Conservation (phyloP, 2,797 vertebrate genomes). For the Trematomus bernacchii region DNA sequence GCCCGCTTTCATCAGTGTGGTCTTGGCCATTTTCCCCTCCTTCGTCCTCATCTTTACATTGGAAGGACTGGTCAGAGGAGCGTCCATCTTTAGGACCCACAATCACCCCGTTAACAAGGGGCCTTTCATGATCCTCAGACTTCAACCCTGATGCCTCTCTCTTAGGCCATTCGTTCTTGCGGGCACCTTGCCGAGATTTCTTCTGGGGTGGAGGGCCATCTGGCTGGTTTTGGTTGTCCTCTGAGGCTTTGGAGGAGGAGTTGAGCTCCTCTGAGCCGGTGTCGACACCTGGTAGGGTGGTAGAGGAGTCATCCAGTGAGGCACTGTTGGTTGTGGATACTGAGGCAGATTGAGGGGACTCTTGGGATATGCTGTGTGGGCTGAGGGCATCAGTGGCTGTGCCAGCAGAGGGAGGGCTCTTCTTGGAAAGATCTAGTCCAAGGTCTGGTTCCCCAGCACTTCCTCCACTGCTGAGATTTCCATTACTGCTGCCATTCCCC, state of each 20-base stretch:
- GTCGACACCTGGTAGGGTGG: conserved; percentile 83
- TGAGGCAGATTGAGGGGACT: conserved; percentile 91
- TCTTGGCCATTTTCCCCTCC: conserved; percentile 92
- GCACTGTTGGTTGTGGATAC: conserved; percentile 95
- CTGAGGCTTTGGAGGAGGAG: conserved; percentile 75
- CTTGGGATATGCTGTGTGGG: conserved; percentile 91
- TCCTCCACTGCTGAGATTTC: conserved; percentile 87
- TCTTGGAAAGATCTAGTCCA: conserved; percentile 96
- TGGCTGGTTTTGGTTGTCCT: conserved; percentile 74
- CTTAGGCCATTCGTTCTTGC: conserved; percentile 94
- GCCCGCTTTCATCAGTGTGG: conserved; percentile 92
- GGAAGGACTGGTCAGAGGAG: conserved; percentile 85
- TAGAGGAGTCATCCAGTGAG: conserved; percentile 89
- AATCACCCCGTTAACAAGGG: conserved; percentile 90
- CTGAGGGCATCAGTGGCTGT: conserved; percentile 89
- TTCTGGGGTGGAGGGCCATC: conserved; percentile 87
- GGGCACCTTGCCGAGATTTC: conserved; percentile 88
- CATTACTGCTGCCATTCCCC: conserved; percentile 81
- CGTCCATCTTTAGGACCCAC: conserved; percentile 87
- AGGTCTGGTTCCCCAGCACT: conserved; percentile 87
- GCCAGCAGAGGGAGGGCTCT: conserved; percentile 89
- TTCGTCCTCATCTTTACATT: conserved; percentile 90
- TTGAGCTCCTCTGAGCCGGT: conserved; percentile 88
- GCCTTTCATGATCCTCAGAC: conserved; percentile 83
- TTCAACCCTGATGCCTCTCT: conserved; percentile 84